These are phyloP conservation scores for Phymorhynchus buccinoides DNA, from an alignment of 1,140 invertebrate genomes.

Conservation along the genomic window DNA sequence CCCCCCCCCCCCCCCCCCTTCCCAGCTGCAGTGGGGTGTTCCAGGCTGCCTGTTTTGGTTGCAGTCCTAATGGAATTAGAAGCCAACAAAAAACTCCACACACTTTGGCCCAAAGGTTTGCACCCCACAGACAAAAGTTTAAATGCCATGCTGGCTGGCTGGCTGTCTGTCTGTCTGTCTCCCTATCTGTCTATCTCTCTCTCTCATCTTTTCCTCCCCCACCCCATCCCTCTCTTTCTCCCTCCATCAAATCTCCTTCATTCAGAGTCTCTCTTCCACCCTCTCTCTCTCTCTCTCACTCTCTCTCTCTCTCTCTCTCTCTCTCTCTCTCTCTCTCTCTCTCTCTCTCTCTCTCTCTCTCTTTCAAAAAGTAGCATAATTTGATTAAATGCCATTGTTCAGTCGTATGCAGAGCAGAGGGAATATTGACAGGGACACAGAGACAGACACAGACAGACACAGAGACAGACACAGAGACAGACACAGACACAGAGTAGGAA, in stretches of 20 bases:
- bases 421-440: not conserved
- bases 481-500: not conserved
- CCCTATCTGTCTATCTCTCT: slow-evolving; percentile 20
- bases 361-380: not conserved
- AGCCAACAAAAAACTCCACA: no score
- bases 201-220: not conserved
- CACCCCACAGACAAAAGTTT: no score
- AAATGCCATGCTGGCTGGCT: no score
- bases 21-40: no score
- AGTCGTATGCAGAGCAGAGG: no score
- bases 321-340: slow-evolving; percentile 23
- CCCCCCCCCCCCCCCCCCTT: no score
- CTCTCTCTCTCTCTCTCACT: slow-evolving; percentile 9
- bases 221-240: not conserved
- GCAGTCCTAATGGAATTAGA: no score
- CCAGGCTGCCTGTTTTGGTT: no score
- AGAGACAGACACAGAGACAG: not conserved
- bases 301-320: not conserved
- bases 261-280: not conserved
- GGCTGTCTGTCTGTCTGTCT: not conserved
- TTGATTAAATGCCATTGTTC: not conserved
- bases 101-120: no score
- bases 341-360: slow-evolving; percentile 12
- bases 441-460: not conserved
- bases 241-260: not conserved